Percentiles rank a stretch among this genome's conserved stretches.
These are phyloP conservation scores for Sarcophilus harrisii DNA, from an alignment of 2,797 vertebrate species.

Conservation along the genomic window DNA sequence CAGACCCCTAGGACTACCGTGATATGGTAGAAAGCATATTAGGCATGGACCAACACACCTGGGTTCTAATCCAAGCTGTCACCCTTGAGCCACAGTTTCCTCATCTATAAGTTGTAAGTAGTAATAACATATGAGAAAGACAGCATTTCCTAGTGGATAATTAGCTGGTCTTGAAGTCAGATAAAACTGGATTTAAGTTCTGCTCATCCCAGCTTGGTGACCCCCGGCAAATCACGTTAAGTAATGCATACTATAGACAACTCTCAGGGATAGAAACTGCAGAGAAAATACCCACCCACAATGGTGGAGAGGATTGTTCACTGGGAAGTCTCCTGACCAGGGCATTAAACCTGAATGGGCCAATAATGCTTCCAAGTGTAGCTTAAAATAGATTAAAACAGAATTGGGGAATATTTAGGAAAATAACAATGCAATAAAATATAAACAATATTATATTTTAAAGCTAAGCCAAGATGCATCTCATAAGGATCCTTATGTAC, in stretches of 20 bases:
- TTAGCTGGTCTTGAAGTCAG: not conserved
- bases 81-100: not conserved
- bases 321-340: not conserved
- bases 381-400: not conserved
- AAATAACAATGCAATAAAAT: not conserved
- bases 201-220: not conserved
- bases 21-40: not conserved
- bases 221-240: not conserved
- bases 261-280: not conserved
- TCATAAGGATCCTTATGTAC: not conserved
- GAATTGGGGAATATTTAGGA: not conserved
- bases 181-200: not conserved
- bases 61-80: not conserved
- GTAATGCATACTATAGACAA: not conserved
- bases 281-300: not conserved
- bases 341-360: not conserved
- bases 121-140: not conserved
- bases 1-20: not conserved
- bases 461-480: not conserved
- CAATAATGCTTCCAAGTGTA: not conserved
- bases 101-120: not conserved
- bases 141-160: not conserved
- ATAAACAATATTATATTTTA: not conserved
- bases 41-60: not conserved
- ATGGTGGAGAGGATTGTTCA: not conserved